A percentile compares a stretch with the other conserved stretches of the same genome.
Conservation (phyloP, 2,113 vertebrate genomes). For the Coptodon rendalli region DNA sequence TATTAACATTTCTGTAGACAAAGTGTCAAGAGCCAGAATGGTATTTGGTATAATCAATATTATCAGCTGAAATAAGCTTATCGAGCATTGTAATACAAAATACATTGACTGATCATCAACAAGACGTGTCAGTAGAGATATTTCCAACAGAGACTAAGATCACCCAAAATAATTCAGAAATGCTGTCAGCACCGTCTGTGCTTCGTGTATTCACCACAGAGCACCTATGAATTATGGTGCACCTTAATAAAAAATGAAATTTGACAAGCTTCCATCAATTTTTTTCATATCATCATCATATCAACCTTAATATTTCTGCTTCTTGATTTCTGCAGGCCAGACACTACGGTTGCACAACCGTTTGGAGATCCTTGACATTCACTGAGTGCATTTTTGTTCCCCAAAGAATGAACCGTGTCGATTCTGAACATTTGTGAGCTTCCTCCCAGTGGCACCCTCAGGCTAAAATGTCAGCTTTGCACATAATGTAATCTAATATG, state of each 20-base stretch:
- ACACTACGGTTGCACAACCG: not conserved
- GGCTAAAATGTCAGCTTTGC: slow-evolving; percentile 30
- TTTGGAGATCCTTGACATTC: not conserved
- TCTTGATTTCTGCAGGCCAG: not conserved
- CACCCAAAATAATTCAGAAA: not conserved
- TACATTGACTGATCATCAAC: not conserved
- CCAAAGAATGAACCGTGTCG: not conserved
- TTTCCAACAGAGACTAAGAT: not conserved
- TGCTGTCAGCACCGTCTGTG: not conserved
- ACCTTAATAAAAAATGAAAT: not conserved
- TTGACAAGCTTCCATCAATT: not conserved
- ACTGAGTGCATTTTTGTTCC: not conserved
- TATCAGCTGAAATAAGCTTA: not conserved
- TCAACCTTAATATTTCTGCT: not conserved
- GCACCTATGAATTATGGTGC: not conserved
- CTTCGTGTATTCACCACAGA: not conserved
- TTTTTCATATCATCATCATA: not conserved
- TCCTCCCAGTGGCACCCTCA: not conserved
- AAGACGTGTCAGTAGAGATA: not conserved
- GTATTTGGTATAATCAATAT: not conserved
- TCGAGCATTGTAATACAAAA: not conserved
- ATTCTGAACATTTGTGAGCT: not conserved
- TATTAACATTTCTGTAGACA: not conserved
- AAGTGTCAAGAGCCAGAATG: not conserved
- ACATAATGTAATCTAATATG: slow-evolving; percentile 23